These are phyloP conservation scores for Epirrhoe tristata DNA, from an alignment of 2,888 invertebrate genomes.

Conservation along the genomic window DNA sequence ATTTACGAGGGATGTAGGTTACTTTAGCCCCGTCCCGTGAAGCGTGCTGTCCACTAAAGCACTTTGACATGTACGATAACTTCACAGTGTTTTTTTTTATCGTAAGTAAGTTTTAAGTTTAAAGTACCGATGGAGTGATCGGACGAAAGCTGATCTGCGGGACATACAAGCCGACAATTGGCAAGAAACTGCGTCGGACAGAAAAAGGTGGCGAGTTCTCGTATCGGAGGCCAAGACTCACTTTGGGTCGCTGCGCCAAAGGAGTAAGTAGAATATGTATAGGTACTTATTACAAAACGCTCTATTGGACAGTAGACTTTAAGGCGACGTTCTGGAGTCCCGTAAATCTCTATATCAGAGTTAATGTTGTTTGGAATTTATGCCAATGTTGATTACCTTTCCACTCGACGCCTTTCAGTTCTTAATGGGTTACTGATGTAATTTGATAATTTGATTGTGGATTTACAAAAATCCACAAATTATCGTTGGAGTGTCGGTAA, in stretches of 20 bases:
- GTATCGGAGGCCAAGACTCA: too few species aligned
- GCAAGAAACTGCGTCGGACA: too few species aligned
- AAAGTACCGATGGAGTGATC: too few species aligned
- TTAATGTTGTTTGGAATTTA: constrained; percentile 64
- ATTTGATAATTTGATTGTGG: constrained; percentile 21
- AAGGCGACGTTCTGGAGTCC: constrained; percentile 56
- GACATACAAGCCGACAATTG: too few species aligned
- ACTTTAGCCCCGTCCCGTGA: constrained; percentile 47
- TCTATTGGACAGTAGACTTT: constrained; percentile 4
- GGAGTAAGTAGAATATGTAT: too few species aligned
- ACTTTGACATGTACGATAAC: background rate
- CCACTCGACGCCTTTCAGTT: constrained; percentile 32
- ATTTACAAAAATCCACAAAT: background rate
- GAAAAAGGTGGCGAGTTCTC: too few species aligned
- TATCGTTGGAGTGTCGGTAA: background rate
- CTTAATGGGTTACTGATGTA: constrained; percentile 21
- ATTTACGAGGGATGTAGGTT: constrained; percentile 43
- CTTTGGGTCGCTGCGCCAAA: too few species aligned
- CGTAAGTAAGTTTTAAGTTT: too few species aligned
- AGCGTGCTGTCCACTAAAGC: constrained; percentile 4
- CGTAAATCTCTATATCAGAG: constrained; percentile 68
- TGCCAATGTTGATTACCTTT: constrained; percentile 57
- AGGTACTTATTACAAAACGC: too few species aligned
- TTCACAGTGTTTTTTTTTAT: too few species aligned
- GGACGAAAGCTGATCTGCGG: too few species aligned